Evolutionary conservation across 2,888 invertebrate genomes (phyloP).

Genomic region (Clusia tigrina): DNA sequence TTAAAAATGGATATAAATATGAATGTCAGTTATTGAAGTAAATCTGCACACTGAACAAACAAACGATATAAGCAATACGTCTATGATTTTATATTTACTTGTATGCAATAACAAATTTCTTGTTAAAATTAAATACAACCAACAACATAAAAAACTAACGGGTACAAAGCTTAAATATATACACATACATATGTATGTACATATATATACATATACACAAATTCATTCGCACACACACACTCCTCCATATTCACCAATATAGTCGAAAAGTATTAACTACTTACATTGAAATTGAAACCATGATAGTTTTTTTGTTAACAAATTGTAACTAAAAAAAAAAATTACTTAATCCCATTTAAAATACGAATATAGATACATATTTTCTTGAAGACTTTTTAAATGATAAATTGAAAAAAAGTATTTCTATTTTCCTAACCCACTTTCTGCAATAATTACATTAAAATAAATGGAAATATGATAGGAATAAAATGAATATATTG

Average conservation of each 20-base stretch:
- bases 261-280: conserved; percentile 6
- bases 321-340: background rate
- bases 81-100: too few species aligned
- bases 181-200: conserved; percentile 16
- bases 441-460: conserved; percentile 22
- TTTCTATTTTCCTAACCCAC: conserved; percentile 30
- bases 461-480: background rate
- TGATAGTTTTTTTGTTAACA: too few species aligned
- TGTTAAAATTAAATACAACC: conserved; percentile 6
- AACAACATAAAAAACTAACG: conserved; percentile 5
- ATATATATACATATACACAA: background rate
- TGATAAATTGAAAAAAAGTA: conserved; percentile 9
- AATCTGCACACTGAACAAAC: too few species aligned
- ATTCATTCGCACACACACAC: too few species aligned
- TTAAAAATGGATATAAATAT: too few species aligned
- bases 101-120: too few species aligned
- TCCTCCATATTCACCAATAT: too few species aligned
- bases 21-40: too few species aligned
- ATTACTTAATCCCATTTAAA: conserved; percentile 1
- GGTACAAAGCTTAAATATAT: background rate
- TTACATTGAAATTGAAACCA: too few species aligned
- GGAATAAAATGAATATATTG: background rate
- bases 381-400: conserved; percentile 27
- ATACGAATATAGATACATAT: conserved; percentile 23
- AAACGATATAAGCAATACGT: too few species aligned